Base-by-base conservation (phyloP, 2,888 invertebrate genomes). In the Amphimallon solstitiale region DNA sequence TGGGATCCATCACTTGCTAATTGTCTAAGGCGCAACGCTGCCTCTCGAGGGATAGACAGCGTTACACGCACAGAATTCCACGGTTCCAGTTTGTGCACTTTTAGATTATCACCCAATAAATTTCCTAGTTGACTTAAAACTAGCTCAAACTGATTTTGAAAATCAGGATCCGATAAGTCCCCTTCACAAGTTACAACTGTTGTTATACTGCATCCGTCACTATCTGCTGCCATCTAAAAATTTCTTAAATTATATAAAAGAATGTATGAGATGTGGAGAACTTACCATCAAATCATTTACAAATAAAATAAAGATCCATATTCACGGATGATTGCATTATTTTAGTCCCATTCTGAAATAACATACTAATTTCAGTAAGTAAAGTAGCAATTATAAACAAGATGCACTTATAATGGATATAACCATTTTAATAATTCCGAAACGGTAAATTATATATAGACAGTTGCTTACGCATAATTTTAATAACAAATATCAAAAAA, bases 11-110 rank as follows among this genome's bases (percentile, higher is more conserved):
- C 93, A 79, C 93, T 92, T 72, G 97, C 97, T 81, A 98, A 86
- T 84, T 94, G 94, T 76, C 95, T 89, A 79, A 98, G 87, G 75
- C 95, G 90, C 78, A 92, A 87, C 80, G 97, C 97, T 80, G 97
- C 97, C 85, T 97, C 97, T 82, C 93, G 91, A 79, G 97, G 97
- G 87, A 98, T 95, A 82, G 95, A 95, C 88, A 98, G 92, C 85
- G 97, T 97, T 83, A 98, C 96, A 84, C 95, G 92, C 78, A 98
- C 97, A 77, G 96, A 95, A 87, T 97, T 96, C 96, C 96, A 98
- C 88, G 97, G 97, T 89, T 97, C 97, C 86, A 96, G 90, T 83
- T 92, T 92, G 79, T 88, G 86, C 74, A 92, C 86, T 80, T 86
- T 86, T 77, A 90, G 82, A 77, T 84, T 84, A 74, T 72, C 72